Conservation (phyloP, 2,888 invertebrate species). For the Nymphalis urticae region DNA sequence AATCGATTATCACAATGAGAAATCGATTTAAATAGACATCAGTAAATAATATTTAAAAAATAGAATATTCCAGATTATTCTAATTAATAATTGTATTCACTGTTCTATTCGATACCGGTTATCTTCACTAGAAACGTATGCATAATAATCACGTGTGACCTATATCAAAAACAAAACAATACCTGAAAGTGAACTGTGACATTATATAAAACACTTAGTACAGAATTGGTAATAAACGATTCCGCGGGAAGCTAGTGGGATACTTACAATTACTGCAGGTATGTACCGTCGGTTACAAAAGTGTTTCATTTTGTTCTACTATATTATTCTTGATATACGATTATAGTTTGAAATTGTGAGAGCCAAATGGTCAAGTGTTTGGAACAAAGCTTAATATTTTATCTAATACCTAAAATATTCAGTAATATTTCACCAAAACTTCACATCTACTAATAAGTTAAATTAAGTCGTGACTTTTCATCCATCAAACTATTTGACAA, state of each 20-base stretch:
- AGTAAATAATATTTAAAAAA: too few species aligned
- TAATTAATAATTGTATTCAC: background rate
- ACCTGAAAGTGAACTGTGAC: constrained; percentile 19
- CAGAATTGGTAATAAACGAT: constrained; percentile 38
- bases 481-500: too few species aligned
- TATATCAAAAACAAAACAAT: constrained; percentile 15
- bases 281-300: constrained; percentile 22
- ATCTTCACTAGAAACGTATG: too few species aligned
- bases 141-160: constrained; percentile 6
- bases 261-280: constrained; percentile 32
- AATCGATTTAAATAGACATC: too few species aligned
- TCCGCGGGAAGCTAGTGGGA: constrained; percentile 31
- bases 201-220: constrained; percentile 32
- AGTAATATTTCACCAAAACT: too few species aligned
- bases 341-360: background rate
- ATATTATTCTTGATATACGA: background rate
- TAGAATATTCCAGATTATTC: too few species aligned
- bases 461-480: too few species aligned
- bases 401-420: too few species aligned
- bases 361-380: background rate
- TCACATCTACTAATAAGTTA: too few species aligned
- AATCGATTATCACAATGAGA: too few species aligned
- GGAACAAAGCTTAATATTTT: too few species aligned
- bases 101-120: background rate
- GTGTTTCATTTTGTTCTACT: background rate